Percentiles rank a stretch among this genome's conserved stretches.
phyloP scores from a whole-genome alignment of 1,140 invertebrate genomes.

The Neodiprion fabricii region DNA sequence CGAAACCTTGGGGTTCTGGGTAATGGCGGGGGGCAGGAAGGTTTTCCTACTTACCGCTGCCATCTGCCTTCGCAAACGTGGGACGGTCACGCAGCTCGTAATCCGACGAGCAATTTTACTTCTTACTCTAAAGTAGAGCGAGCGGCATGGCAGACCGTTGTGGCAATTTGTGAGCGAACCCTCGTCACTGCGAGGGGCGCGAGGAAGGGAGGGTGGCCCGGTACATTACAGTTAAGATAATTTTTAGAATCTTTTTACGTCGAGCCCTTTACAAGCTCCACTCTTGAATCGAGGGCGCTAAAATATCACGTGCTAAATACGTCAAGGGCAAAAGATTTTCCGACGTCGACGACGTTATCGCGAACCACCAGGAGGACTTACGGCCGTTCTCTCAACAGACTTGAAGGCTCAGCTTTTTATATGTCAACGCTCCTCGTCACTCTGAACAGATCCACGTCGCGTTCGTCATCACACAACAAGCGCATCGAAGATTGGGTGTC shows the following conservation, averaged over 20 bases:
- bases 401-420: no score
- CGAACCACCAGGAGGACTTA: no score
- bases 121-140: constrained; percentile 4
- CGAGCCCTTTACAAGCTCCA: background rate
- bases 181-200: background rate
- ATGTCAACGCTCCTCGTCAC: no score
- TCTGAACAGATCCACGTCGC: no score
- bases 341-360: no score
- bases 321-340: no score
- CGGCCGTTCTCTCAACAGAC: no score
- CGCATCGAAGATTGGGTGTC: no score
- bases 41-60: background rate
- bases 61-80: background rate
- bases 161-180: no score
- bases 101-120: background rate
- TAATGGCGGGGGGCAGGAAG: background rate
- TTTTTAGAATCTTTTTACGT: constrained; percentile 5
- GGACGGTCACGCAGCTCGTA: constrained; percentile 3
- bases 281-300: no score
- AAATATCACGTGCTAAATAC: background rate
- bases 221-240: background rate
- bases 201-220: background rate
- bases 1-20: background rate
- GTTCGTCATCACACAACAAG: no score
- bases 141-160: no score